Percentiles rank a stretch among this genome's conserved stretches.
These are phyloP conservation scores for Theonella swinhoei DNA, from an alignment of 37 sponge, comb jelly and placozoan species.

Conservation along the genomic window DNA sequence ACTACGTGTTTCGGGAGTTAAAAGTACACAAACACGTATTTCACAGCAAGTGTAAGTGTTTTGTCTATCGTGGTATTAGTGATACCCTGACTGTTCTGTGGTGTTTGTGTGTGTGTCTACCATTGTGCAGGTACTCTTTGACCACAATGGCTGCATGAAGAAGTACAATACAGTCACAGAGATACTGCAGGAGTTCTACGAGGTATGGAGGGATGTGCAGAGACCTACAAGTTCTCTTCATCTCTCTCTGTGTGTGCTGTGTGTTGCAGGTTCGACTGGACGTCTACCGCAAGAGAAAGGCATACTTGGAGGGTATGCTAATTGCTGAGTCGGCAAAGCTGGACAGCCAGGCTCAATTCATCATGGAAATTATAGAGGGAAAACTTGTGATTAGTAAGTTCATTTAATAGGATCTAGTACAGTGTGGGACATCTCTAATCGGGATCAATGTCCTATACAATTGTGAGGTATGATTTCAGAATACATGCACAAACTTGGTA, in stretches of 20 bases:
- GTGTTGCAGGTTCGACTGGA: conserved; percentile 56
- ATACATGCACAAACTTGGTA: background rate
- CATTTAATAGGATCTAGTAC: background rate
- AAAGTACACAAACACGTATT: too few species aligned
- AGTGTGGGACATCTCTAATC: background rate
- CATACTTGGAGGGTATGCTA: conserved; percentile 81
- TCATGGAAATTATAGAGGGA: conserved; percentile 89
- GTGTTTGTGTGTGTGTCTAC: background rate
- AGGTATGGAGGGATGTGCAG: conserved; percentile 7
- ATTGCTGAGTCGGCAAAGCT: conserved; percentile 83
- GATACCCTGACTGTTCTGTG: too few species aligned
- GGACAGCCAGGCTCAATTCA: conserved; percentile 89
- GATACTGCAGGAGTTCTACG: conserved; percentile 90
- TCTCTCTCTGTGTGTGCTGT: too few species aligned
- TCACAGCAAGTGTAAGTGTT: too few species aligned
- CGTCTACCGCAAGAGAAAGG: conserved; percentile 80
- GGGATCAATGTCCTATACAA: background rate
- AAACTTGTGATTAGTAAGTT: conserved; percentile 78
- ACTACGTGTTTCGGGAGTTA: too few species aligned
- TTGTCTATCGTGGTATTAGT: too few species aligned
- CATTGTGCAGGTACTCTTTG: conserved; percentile 84
- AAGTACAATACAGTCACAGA: conserved; percentile 67
- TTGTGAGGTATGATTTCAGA: background rate
- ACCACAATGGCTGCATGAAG: conserved; percentile 81
- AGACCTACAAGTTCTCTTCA: background rate